These are phyloP conservation scores for Callorhinus ursinus DNA, from an alignment of 2,113 vertebrate genomes.

Conservation along the genomic window DNA sequence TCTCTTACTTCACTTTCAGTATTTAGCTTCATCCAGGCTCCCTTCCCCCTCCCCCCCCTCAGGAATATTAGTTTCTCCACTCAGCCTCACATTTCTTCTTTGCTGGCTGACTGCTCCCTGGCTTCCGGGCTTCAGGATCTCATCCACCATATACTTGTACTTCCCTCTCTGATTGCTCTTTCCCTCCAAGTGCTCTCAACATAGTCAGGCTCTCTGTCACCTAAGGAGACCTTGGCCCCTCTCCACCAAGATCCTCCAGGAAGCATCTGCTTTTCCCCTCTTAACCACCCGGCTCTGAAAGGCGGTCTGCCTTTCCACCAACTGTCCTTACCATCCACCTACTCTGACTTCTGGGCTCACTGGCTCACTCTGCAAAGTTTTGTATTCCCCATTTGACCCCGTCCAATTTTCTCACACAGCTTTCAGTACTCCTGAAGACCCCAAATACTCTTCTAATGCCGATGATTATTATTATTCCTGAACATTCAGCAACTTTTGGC, in stretches of 20 bases:
- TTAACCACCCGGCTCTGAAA: neutral
- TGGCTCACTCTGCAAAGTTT: neutral
- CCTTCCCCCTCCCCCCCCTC: neutral
- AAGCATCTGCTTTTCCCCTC: neutral
- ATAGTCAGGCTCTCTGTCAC: too few relatives aligned
- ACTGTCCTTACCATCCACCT: neutral
- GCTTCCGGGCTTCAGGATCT: neutral
- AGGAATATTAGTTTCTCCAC: neutral
- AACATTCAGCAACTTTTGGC: neutral
- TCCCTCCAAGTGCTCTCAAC: neutral
- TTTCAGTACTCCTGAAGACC: too few relatives aligned
- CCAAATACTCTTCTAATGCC: neutral
- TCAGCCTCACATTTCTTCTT: neutral
- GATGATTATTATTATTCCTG: neutral
- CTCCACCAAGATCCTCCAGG: neutral
- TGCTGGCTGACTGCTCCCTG: neutral
- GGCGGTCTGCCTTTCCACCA: neutral
- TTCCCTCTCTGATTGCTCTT: neutral
- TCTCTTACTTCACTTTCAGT: neutral
- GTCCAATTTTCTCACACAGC: neutral
- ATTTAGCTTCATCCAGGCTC: neutral
- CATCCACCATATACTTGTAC: accelerated
- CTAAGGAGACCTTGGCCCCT: neutral
- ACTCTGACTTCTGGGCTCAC: neutral
- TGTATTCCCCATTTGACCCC: neutral